Conservation (phyloP, 2,797 vertebrate species). For the Dryobates pubescens region DNA sequence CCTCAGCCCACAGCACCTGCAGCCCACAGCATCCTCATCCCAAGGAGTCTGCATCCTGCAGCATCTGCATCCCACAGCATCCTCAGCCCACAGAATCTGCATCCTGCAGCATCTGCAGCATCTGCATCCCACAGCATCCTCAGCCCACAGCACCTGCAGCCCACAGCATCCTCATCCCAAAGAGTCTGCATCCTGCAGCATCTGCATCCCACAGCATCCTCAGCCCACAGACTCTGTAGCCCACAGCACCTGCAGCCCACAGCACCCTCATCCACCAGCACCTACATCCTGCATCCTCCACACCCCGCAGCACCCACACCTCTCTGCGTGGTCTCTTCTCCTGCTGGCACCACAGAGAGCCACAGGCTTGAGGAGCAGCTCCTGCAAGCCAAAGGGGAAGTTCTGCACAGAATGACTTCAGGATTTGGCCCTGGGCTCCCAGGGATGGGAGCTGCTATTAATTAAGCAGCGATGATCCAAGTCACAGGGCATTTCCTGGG, state of each 20-base stretch:
- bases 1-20: neutral
- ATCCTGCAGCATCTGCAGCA: too few relatives aligned
- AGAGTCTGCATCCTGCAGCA: accelerated
- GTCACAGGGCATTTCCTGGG: slow-evolving; percentile 20
- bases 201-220: too few relatives aligned
- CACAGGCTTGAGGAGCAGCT: neutral
- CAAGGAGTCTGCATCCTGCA: accelerated
- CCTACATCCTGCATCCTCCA: neutral
- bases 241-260: neutral
- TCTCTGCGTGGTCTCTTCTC: accelerated
- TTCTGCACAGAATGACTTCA: neutral
- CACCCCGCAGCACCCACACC: neutral
- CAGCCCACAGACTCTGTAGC: accelerated
- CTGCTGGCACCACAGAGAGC: neutral
- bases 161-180: accelerated
- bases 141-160: accelerated
- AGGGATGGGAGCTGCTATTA: neutral
- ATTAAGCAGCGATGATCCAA: slow-evolving; percentile 18
- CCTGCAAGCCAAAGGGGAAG: neutral
- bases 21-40: too few relatives aligned
- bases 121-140: neutral
- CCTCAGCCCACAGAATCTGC: neutral
- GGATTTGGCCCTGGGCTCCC: neutral
- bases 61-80: accelerated
- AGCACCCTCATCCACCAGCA: neutral